Percentiles rank a stretch among this genome's conserved stretches.
These are phyloP conservation scores for Oryzaephilus surinamensis DNA, from an alignment of 1,140 invertebrate genomes.

Conservation along the genomic window DNA sequence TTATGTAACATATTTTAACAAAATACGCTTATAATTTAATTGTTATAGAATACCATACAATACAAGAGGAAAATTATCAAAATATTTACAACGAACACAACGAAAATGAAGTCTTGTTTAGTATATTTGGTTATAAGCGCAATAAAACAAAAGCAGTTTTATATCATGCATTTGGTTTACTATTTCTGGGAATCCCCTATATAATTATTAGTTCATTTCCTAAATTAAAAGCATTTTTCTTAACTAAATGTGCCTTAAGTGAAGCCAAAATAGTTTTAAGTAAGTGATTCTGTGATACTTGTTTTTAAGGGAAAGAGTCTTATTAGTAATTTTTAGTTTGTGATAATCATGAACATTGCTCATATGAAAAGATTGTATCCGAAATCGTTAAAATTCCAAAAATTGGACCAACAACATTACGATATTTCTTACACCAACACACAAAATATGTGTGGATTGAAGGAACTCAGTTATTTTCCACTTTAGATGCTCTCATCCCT, in stretches of 20 bases:
- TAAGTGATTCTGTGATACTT: conserved; percentile 27
- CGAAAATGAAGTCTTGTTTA: too few relatives aligned
- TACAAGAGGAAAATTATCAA: too few relatives aligned
- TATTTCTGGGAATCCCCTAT: conserved; percentile 42
- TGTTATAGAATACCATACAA: too few relatives aligned
- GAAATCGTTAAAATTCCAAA: conserved; percentile 38
- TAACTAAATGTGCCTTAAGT: conserved; percentile 41
- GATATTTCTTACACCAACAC: conserved; percentile 43
- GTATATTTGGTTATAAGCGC: conserved; percentile 39
- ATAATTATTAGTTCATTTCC: conserved; percentile 41
- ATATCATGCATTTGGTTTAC: conserved; percentile 38
- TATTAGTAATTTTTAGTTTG: conserved; percentile 35
- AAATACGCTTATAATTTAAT: too few relatives aligned
- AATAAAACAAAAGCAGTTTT: conserved; percentile 35
- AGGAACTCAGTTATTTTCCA: conserved; percentile 38
- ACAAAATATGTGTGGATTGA: conserved; percentile 43
- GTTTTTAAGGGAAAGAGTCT: too few relatives aligned
- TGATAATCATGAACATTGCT: conserved; percentile 37
- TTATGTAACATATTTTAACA: too few relatives aligned
- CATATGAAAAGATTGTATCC: conserved; percentile 35
- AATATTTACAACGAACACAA: too few relatives aligned
- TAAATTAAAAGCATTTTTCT: conserved; percentile 38
- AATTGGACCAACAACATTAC: conserved; percentile 35
- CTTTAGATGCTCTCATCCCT: conserved; percentile 41
- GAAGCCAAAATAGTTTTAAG: conserved; percentile 41